Percentiles rank a stretch among this genome's conserved stretches.
These are phyloP conservation scores for Drosophila murphyi DNA, from an alignment of 1,140 invertebrate species.

Conservation along the genomic window DNA sequence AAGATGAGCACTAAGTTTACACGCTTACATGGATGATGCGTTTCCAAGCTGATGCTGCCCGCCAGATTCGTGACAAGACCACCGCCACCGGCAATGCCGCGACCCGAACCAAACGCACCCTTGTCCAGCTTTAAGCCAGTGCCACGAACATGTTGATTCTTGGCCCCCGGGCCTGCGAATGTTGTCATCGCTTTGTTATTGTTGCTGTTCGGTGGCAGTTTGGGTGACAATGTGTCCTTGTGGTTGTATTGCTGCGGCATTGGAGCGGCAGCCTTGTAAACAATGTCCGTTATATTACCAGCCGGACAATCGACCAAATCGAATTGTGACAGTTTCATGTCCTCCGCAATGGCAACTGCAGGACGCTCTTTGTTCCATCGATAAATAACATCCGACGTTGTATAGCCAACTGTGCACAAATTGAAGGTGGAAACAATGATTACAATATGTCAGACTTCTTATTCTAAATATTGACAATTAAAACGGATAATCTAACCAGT, in stretches of 20 bases:
- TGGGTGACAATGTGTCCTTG: slow-evolving; percentile 54
- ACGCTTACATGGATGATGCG: slow-evolving; percentile 70
- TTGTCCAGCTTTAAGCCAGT: slow-evolving; percentile 78
- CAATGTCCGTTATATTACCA: slow-evolving; percentile 88
- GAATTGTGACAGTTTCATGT: slow-evolving; percentile 94
- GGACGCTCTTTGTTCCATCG: slow-evolving; percentile 91
- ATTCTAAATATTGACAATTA: slow-evolving; percentile 32
- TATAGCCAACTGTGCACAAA: slow-evolving; percentile 91
- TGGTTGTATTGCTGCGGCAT: slow-evolving; percentile 58
- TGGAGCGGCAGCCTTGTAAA: slow-evolving; percentile 82
- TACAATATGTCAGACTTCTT: slow-evolving; percentile 27
- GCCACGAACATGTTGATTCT: slow-evolving; percentile 81
- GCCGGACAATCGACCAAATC: slow-evolving; percentile 92
- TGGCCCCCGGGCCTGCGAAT: slow-evolving; percentile 80
- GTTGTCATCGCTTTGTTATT: slow-evolving; percentile 65
- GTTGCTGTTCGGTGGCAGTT: slow-evolving; percentile 31
- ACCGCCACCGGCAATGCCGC: slow-evolving; percentile 39
- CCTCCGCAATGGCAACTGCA: slow-evolving; percentile 90
- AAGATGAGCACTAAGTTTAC: background rate
- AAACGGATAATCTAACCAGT: slow-evolving; percentile 8
- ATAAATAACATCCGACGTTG: slow-evolving; percentile 92
- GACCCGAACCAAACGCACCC: slow-evolving; percentile 70
- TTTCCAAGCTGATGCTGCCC: slow-evolving; percentile 64
- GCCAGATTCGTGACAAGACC: slow-evolving; percentile 49
- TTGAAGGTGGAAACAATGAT: slow-evolving; percentile 30